Percentiles rank a stretch among this genome's conserved stretches.
Conservation (phyloP, 2,797 vertebrate species). For the Propithecus perrieri region DNA sequence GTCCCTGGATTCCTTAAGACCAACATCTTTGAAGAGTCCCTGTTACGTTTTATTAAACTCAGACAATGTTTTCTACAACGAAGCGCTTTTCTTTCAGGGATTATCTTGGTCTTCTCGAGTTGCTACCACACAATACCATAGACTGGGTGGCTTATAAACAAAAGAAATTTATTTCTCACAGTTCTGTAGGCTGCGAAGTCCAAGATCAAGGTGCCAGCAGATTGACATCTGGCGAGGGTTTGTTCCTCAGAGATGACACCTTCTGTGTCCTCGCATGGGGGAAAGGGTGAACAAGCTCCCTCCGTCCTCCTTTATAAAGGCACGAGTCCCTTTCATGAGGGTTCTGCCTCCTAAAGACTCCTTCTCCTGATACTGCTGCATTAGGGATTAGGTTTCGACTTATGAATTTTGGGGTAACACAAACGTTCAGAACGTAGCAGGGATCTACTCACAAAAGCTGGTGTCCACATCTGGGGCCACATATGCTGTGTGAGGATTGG, state of each 20-base stretch:
- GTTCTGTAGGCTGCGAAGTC: not conserved
- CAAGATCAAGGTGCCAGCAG: not conserved
- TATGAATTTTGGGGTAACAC: not conserved
- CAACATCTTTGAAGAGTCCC: not conserved
- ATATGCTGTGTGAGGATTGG: fast-evolving
- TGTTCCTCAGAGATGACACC: not conserved
- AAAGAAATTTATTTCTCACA: not conserved
- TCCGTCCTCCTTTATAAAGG: not conserved
- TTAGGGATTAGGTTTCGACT: not conserved
- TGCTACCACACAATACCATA: not conserved
- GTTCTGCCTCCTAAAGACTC: not conserved
- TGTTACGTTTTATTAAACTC: not conserved
- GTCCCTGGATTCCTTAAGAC: not conserved
- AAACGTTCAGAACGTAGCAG: not conserved
- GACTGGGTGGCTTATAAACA: not conserved
- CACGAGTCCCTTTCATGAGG: not conserved
- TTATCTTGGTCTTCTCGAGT: not conserved
- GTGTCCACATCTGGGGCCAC: fast-evolving
- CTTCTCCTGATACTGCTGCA: not conserved
- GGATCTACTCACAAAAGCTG: not conserved
- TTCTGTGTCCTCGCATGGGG: not conserved
- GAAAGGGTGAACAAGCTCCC: not conserved
- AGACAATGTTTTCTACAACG: not conserved
- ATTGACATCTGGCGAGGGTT: not conserved
- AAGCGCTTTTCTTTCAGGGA: not conserved